A percentile compares a stretch with the other conserved stretches of the same genome.
Evolutionary conservation across 2,888 invertebrate species (phyloP).

Genomic region (Leptodirus hochenwartii): DNA sequence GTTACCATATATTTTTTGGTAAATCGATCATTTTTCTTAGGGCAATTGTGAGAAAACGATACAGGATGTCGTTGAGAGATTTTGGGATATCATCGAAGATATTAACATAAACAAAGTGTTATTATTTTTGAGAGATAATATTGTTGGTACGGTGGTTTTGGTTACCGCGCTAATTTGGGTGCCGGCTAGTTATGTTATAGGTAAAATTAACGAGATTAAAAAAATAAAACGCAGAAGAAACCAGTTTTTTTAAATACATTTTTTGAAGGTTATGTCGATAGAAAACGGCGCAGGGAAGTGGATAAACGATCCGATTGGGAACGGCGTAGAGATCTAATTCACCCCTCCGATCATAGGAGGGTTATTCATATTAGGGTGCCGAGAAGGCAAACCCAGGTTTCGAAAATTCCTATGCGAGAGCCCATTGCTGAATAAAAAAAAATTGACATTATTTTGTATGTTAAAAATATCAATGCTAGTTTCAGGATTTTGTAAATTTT

Average conservation of each 20-base stretch:
- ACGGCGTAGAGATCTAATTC: slow-evolving; percentile 48
- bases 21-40: slow-evolving; percentile 28
- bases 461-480: no score
- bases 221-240: no score
- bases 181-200: slow-evolving; percentile 76
- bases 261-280: slow-evolving; percentile 72
- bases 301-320: slow-evolving; percentile 56
- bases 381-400: slow-evolving; percentile 4
- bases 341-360: slow-evolving; percentile 52
- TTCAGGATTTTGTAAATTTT: no score
- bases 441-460: no score
- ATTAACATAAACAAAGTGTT: slow-evolving; percentile 87
- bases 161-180: slow-evolving; percentile 89
- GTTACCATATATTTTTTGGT: slow-evolving; percentile 5
- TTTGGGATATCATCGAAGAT: slow-evolving; percentile 96
- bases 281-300: slow-evolving; percentile 50
- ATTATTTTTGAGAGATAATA: slow-evolving; percentile 77
- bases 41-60: slow-evolving; percentile 88
- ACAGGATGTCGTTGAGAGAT: slow-evolving; percentile 86
- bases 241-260: no score
- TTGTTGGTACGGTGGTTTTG: slow-evolving; percentile 82
- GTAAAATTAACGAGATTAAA: no score
- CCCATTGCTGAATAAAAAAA: no score
- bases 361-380: slow-evolving; percentile 11
- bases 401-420: no score